These are phyloP conservation scores for Datnioides undecimradiatus DNA, from an alignment of 2,113 vertebrate genomes.

Conservation along the genomic window DNA sequence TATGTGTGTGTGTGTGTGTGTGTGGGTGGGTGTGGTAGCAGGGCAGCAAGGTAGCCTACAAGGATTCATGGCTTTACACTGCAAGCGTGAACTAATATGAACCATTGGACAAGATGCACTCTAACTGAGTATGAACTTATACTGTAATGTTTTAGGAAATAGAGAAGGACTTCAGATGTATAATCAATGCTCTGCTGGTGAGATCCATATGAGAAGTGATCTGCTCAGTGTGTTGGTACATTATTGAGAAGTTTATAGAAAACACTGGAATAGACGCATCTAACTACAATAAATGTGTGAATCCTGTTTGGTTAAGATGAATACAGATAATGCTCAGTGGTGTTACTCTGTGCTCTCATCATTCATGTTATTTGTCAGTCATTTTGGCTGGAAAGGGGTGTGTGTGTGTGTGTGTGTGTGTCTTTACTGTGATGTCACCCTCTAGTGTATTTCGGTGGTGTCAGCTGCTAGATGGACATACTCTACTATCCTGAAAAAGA, in stretches of 20 bases:
- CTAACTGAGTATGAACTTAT: neutral
- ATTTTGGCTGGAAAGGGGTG: constrained; percentile 11
- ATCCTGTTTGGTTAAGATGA: neutral
- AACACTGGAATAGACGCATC: neutral
- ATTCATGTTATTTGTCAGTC: constrained; percentile 9
- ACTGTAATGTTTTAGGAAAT: neutral
- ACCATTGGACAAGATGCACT: neutral
- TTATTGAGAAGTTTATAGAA: neutral
- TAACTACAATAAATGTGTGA: neutral
- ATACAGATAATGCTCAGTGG: neutral
- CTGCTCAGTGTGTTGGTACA: too few species aligned
- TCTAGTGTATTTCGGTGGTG: constrained; percentile 44
- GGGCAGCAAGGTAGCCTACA: too few species aligned
- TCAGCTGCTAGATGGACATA: constrained; percentile 44
- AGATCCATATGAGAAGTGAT: too few species aligned
- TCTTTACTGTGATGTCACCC: constrained; percentile 65
- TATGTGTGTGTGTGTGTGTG: neutral
- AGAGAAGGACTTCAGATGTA: neutral
- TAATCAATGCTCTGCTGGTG: neutral
- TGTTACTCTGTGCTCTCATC: neutral
- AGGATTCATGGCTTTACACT: neutral
- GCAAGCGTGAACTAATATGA: neutral
- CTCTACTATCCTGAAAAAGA: constrained; percentile 20
- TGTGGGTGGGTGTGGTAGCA: too few species aligned
- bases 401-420: constrained; percentile 32